These are phyloP conservation scores for Pavo muticus DNA, from an alignment of 2,113 vertebrate species.

Conservation along the genomic window DNA sequence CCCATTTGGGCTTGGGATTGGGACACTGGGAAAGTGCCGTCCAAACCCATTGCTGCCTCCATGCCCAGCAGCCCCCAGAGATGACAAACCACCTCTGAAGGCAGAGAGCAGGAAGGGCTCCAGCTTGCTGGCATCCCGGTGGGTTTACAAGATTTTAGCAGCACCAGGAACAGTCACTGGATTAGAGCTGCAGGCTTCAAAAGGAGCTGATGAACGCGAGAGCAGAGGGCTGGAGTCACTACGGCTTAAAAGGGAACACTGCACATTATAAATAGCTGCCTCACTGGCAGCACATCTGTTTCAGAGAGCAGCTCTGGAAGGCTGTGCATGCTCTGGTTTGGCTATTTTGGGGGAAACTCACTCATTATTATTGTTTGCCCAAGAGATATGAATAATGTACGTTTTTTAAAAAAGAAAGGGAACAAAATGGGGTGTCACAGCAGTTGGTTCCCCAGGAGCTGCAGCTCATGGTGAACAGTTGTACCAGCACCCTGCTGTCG, in stretches of 20 bases:
- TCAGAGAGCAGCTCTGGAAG: slow-evolving; percentile 53
- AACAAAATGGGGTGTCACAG: not conserved
- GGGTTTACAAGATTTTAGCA: slow-evolving; percentile 66
- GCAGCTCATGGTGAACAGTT: not conserved
- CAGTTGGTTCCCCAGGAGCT: not conserved
- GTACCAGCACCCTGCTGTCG: rapidly evolving
- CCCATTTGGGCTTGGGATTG: not conserved
- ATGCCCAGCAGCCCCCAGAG: not conserved
- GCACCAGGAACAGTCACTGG: slow-evolving; percentile 61
- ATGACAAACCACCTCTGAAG: not conserved
- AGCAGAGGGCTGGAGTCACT: slow-evolving; percentile 67
- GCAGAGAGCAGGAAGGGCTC: slow-evolving; percentile 19
- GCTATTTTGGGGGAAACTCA: slow-evolving; percentile 51
- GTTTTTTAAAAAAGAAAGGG: not conserved
- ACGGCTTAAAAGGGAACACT: slow-evolving; percentile 65
- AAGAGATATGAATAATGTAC: slow-evolving; percentile 19
- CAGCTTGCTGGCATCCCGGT: not conserved
- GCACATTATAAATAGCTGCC: slow-evolving; percentile 70
- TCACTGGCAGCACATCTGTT: slow-evolving; percentile 71
- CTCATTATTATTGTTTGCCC: slow-evolving; percentile 46
- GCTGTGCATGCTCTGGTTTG: slow-evolving; percentile 47
- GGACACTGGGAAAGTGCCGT: rapidly evolving
- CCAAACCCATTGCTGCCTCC: not conserved
- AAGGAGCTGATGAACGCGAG: slow-evolving; percentile 49
- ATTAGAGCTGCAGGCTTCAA: slow-evolving; percentile 72